Base-by-base conservation (phyloP, 2,888 invertebrate genomes). In the Siphonodentalium dalli region DNA sequence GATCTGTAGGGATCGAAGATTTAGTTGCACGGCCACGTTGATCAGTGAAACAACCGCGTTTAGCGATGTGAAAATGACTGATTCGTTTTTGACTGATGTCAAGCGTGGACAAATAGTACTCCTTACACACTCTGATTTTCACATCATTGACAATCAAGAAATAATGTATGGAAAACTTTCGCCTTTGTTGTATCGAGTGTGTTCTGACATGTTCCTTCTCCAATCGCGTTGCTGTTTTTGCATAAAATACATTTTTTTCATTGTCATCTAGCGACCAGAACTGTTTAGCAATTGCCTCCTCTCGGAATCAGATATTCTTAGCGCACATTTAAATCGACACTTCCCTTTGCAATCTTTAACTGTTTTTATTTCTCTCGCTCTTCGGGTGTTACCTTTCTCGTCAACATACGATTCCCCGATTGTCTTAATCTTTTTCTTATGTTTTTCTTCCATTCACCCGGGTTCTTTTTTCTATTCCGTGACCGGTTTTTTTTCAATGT, bases 231-330 rank as follows among this genome's bases (percentile, higher is more conserved):
- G 46, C 33, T 18, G 50, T 54, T n/a, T 41, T 50, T 27, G 28
- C 43, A 46, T 55, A 60, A 31, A 49, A 55, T 15, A 26, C 9
- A 37, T 49, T 49, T 21, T 60, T 55, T 43, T 55, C 53, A 15
- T 8, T 40, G 34, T 60, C 54, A 28, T 9, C 34, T 26, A 55
- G 37, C 24, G 29, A 40, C 59, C 55, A 60, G 35, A 60, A 55
- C 2, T 24, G 18, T n/a, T 53, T 13, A 26, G 56, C 52, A 9
- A 55, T 26, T 5, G 13, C 21, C 27, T 51, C 31, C 54, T 28
- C 8, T 54, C 50, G 23, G 18, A n/a, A 20, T 27, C 28, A 27
- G 34, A 40, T n/a, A 54, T 39, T 11, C 31, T 21, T 11, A 13
- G 15, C 13, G 35, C 28, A 34, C 58, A 58, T n/a, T 27, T 42